Evolutionary conservation across 2,797 vertebrate species (phyloP).

Genomic region (Avahi laniger): DNA sequence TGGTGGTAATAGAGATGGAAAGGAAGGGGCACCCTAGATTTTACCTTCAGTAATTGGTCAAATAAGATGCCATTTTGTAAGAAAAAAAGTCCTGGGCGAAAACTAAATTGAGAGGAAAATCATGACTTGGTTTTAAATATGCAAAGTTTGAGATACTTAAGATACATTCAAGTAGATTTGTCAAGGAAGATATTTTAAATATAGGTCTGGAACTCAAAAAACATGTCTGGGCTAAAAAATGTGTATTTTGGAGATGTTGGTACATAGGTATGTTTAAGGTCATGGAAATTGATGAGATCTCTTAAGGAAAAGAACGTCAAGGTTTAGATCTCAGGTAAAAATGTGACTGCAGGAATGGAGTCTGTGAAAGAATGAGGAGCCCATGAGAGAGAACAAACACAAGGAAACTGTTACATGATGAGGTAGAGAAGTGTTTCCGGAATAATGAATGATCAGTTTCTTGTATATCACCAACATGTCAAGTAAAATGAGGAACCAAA

Average conservation of each 20-base stretch:
- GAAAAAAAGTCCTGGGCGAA: neutral
- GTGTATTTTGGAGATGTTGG: neutral
- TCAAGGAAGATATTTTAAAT: neutral
- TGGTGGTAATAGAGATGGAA: neutral
- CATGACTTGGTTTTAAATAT: neutral
- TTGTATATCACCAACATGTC: neutral
- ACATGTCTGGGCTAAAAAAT: neutral
- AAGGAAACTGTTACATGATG: neutral
- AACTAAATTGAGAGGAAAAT: neutral
- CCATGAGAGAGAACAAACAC: fast-evolving
- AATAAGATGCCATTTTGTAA: neutral
- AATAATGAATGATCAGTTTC: neutral
- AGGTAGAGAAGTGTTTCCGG: neutral
- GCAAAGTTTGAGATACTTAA: neutral
- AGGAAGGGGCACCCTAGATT: fast-evolving
- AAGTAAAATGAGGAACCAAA: neutral
- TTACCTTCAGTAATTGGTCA: neutral
- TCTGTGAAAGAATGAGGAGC: neutral
- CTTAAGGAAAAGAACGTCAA: neutral
- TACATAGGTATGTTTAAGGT: neutral
- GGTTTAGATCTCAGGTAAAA: neutral
- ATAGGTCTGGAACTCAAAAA: neutral
- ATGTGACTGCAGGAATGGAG: neutral
- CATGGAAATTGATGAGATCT: neutral
- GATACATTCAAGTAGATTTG: neutral